Percentiles rank a stretch among this genome's conserved stretches.
Conservation (phyloP, 2,113 vertebrate genomes). For the Bos indicus region DNA sequence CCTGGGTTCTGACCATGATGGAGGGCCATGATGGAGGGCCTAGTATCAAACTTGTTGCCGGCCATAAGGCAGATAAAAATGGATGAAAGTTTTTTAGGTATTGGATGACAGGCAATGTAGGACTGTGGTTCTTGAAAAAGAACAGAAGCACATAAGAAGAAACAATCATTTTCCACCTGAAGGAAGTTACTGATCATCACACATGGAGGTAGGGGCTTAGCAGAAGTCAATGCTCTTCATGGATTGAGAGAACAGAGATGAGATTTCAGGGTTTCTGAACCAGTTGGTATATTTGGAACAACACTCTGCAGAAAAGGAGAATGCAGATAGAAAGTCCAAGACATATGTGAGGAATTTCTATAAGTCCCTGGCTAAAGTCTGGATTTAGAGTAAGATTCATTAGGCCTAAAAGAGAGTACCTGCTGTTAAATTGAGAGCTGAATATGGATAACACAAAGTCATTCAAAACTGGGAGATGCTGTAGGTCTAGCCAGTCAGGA, state of each 20-base stretch:
- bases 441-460: not conserved
- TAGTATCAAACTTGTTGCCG: not conserved
- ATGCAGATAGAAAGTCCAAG: not conserved
- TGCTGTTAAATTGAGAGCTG: not conserved
- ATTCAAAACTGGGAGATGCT: not conserved
- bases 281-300: not conserved
- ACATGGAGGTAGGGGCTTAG: not conserved
- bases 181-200: not conserved
- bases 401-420: not conserved
- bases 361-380: not conserved
- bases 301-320: not conserved
- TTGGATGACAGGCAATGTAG: not conserved
- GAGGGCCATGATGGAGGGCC: not conserved
- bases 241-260: not conserved
- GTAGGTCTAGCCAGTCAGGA: not conserved
- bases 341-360: not conserved
- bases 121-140: not conserved
- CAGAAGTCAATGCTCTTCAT: not conserved
- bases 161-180: not conserved
- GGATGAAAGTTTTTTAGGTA: not conserved
- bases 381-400: not conserved
- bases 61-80: not conserved
- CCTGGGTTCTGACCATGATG: not conserved
- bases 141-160: not conserved
- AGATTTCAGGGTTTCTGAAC: not conserved